Base-by-base conservation (phyloP, 2,888 invertebrate genomes). In the Hypena proboscidalis region DNA sequence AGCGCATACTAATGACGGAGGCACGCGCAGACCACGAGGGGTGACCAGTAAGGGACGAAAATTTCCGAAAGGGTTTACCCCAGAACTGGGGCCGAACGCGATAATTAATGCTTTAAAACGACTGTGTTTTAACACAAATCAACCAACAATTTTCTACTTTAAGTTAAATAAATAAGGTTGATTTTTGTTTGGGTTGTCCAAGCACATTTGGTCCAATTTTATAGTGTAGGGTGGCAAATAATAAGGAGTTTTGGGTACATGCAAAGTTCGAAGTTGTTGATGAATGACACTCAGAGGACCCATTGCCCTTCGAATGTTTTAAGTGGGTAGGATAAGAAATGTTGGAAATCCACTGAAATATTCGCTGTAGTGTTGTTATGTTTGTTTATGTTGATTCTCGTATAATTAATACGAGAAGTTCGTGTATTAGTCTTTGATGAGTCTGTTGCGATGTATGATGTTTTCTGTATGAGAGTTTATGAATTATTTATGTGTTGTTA, bases 261-360 rank as follows among this genome's bases (percentile, higher is more conserved):
- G 83, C 79, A 82, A 87, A 90, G 86, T 89, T 88, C 71, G 85
- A 70, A 83, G 81, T 83, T 82, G 80, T 87, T 90, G 90, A 90
- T 90, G 90, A 88, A 90, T 90, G 90, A 90, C 87, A 90, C 90
- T 90, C 90, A 14, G 74, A 77, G 90, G 90, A 80, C 86, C 90
- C 88, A 90, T 90, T 88, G 90, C 90, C 90, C 90, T 90, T 90
- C 88, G 87, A 81, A 83, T 83, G 88, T 83, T 87, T 87, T 83
- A 90, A 89, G 83, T 83, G 85, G 88, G 85, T 81, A 74, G 84
- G 88, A 90, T 88, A 90, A 90, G 90, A 88, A 89, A 87, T 79
- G 88, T 83, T 81, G 90, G 85, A 85, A 87, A 82, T 76, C 78
- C 73, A 67, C 83, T 88, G 85, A 89, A 87, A 88, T 90, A 89